These are phyloP conservation scores for Enteromius paludinosus DNA, from an alignment of 2,797 vertebrate genomes.

Conservation along the genomic window DNA sequence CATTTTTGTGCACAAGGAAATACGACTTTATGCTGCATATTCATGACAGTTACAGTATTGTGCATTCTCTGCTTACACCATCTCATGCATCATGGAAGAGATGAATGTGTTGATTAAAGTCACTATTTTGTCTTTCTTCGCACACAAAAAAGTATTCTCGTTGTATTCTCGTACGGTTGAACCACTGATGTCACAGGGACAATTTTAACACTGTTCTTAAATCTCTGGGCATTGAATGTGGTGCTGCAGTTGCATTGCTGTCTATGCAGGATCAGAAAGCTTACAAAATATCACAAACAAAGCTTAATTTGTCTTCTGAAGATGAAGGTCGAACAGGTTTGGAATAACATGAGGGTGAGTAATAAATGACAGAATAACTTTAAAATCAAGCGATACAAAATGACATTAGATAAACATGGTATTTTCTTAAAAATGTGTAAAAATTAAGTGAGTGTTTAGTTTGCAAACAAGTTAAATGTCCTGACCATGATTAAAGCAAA, in stretches of 20 bases:
- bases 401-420: too few species aligned
- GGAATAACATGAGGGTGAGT: too few species aligned
- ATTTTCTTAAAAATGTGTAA: too few species aligned
- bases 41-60: neutral
- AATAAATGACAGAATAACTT: too few species aligned
- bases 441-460: too few species aligned
- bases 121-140: neutral
- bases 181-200: neutral
- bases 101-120: neutral
- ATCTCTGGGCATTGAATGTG: neutral
- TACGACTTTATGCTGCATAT: neutral
- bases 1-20: neutral
- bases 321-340: too few species aligned
- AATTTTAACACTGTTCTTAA: neutral
- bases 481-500: too few species aligned
- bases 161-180: neutral
- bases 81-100: neutral
- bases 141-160: neutral
- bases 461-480: too few species aligned
- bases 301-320: too few species aligned
- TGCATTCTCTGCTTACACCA: neutral
- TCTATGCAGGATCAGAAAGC: neutral
- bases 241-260: neutral
- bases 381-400: neutral
- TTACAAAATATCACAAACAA: neutral